These are phyloP conservation scores for Sebastes matsubarae DNA, from an alignment of 2,797 vertebrate species.

Conservation along the genomic window DNA sequence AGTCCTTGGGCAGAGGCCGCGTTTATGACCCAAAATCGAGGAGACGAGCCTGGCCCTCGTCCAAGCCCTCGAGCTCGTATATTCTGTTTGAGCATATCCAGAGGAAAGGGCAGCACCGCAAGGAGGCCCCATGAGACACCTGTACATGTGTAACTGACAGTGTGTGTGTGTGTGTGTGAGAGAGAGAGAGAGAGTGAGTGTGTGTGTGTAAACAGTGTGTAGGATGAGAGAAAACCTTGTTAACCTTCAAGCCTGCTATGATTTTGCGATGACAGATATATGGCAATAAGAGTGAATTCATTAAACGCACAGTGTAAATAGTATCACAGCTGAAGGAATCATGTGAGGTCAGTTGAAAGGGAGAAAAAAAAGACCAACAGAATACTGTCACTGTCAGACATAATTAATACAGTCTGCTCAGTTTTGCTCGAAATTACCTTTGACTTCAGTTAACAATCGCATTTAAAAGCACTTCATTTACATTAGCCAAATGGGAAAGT, in stretches of 20 bases:
- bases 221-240: slow-evolving; percentile 33
- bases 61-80: slow-evolving; percentile 59
- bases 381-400: not conserved
- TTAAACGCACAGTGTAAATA: not conserved
- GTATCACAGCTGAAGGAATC: not conserved
- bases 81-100: slow-evolving; percentile 63
- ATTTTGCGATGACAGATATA: not conserved
- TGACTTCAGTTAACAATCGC: slow-evolving; percentile 34
- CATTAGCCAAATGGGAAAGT: slow-evolving; percentile 44
- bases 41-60: slow-evolving; percentile 60
- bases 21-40: slow-evolving; percentile 76
- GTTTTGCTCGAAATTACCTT: slow-evolving; percentile 17
- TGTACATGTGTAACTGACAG: slow-evolving; percentile 40
- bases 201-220: slow-evolving; percentile 26
- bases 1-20: slow-evolving; percentile 67
- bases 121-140: slow-evolving; percentile 55
- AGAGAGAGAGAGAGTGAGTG: not conserved
- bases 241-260: slow-evolving; percentile 33
- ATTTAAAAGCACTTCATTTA: slow-evolving; percentile 48
- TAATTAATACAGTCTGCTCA: slow-evolving; percentile 1
- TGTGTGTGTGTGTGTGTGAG: not conserved
- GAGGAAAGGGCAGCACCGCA: slow-evolving; percentile 48
- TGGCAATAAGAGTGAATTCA: not conserved
- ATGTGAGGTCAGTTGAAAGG: not conserved
- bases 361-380: not conserved